Evolutionary conservation across 2,888 invertebrate species (phyloP).

Genomic region (Dolomedes plantarius): DNA sequence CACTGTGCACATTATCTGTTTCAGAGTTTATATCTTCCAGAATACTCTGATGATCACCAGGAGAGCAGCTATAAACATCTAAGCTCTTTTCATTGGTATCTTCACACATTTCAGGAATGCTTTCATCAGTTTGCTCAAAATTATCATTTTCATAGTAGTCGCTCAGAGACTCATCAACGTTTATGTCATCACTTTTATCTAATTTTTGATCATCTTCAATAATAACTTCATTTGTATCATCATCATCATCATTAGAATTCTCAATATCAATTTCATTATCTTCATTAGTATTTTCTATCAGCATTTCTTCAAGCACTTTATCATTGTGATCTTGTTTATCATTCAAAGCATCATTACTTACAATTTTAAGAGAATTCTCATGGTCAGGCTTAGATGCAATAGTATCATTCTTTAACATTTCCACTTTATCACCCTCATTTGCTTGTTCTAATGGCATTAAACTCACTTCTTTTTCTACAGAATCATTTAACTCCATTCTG

Average conservation of each 20-base stretch:
- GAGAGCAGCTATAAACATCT: background rate
- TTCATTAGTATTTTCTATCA: background rate
- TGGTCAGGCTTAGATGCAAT: too few species aligned
- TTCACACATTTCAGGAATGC: background rate
- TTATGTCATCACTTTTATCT: constrained; percentile 20
- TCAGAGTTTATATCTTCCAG: background rate
- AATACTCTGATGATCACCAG: background rate
- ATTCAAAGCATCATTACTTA: too few species aligned
- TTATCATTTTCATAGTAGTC: background rate
- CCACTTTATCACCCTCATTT: too few species aligned
- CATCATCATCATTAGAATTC: background rate
- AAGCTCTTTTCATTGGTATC: background rate
- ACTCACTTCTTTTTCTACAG: too few species aligned
- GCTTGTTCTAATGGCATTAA: too few species aligned
- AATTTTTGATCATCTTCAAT: background rate
- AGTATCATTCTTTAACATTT: too few species aligned
- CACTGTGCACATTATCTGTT: background rate
- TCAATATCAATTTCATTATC: background rate
- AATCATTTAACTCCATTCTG: too few species aligned
- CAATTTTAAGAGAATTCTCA: too few species aligned
- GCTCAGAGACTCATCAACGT: constrained; percentile 13
- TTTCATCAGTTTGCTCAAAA: background rate
- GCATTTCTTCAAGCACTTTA: background rate
- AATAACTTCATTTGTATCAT: background rate
- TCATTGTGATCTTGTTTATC: background rate